A percentile compares a stretch with the other conserved stretches of the same genome.
Evolutionary conservation across 2,797 vertebrate genomes (phyloP).

Genomic region (Bryconaethiops microstoma): DNA sequence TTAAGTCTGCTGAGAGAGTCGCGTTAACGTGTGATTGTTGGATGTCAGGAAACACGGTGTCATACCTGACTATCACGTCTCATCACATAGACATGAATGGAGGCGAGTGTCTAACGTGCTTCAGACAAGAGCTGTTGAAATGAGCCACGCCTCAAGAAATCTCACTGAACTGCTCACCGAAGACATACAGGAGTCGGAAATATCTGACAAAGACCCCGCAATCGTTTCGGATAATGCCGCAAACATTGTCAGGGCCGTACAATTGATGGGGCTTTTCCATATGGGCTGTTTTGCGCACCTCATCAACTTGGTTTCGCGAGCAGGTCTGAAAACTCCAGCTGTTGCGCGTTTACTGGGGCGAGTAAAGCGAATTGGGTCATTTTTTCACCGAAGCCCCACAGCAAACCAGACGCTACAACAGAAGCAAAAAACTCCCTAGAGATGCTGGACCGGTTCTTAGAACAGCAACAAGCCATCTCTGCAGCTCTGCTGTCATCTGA

Average conservation of each 20-base stretch:
- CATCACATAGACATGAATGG: not conserved
- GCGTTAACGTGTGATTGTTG: slow-evolving; percentile 29
- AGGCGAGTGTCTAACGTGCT: not conserved
- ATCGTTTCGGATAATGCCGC: no score
- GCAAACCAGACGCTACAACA: no score
- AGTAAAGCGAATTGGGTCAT: not conserved
- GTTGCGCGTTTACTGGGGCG: not conserved
- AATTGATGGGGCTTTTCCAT: no score
- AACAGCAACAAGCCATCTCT: slow-evolving; percentile 38
- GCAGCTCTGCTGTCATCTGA: slow-evolving; percentile 37
- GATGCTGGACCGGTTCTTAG: slow-evolving; percentile 41
- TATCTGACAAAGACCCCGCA: no score
- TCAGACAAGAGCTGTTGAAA: no score
- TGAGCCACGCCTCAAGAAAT: no score
- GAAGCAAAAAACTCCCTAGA: no score
- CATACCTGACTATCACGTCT: not conserved
- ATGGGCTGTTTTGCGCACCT: not conserved
- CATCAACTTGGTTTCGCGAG: not conserved
- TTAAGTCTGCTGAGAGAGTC: not conserved
- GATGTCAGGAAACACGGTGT: slow-evolving; percentile 18
- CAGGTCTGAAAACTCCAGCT: not conserved
- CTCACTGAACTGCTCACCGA: no score
- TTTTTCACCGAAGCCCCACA: not conserved
- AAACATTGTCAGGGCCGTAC: no score
- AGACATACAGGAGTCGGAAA: no score